A percentile compares a stretch with the other conserved stretches of the same genome.
phyloP scores from a whole-genome alignment of 2,888 invertebrate species.

The Pseudococcus viburni region DNA sequence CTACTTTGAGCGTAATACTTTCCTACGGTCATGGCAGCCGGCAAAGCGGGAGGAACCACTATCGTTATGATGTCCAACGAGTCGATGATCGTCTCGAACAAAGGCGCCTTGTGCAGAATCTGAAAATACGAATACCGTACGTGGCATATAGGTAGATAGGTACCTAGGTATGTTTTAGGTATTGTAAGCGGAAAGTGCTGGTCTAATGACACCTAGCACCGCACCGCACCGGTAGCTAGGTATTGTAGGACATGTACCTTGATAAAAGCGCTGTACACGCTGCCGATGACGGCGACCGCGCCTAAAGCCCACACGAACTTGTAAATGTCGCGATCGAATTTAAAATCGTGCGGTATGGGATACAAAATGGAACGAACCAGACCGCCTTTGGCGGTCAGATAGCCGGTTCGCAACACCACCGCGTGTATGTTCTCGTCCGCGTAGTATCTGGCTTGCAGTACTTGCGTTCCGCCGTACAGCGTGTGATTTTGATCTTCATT shows the following conservation, averaged over 20 bases:
- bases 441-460: conserved; percentile 89
- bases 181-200: no score
- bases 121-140: neutral
- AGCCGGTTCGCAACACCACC: conserved; percentile 73
- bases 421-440: conserved; percentile 78
- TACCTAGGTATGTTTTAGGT: no score
- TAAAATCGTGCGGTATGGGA: conserved; percentile 83
- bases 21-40: conserved; percentile 91
- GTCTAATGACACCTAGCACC: no score
- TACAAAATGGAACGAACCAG: conserved; percentile 85
- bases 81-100: conserved; percentile 77
- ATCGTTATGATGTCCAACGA: conserved; percentile 93
- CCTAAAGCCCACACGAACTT: conserved; percentile 74
- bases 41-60: conserved; percentile 93
- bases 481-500: conserved; percentile 86
- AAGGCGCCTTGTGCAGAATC: neutral
- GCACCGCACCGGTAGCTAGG: no score
- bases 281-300: conserved; percentile 73
- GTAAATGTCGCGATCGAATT: conserved; percentile 83
- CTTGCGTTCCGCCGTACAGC: conserved; percentile 90
- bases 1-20: conserved; percentile 84
- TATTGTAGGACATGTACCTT: conserved; percentile 72
- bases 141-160: no score
- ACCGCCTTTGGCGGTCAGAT: conserved; percentile 83
- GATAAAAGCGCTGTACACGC: conserved; percentile 74